Base-by-base conservation (phyloP, 1,140 invertebrate species). In the Drosophila pseudoobscura region DNA sequence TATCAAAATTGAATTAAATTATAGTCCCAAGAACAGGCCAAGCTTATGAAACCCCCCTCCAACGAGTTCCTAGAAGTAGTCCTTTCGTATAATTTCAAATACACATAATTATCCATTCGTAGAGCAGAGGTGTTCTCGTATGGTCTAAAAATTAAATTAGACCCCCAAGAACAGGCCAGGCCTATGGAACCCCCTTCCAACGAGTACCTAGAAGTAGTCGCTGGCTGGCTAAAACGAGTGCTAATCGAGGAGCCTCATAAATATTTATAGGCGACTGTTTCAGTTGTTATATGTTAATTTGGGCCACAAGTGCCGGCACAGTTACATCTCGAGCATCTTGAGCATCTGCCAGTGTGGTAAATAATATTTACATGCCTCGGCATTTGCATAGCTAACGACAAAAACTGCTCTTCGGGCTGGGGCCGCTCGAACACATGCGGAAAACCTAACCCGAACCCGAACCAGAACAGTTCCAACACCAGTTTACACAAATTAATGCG, bases 301-400 rank as follows among this genome's bases (percentile, higher is more conserved):
- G 59, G 75, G 59, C 26, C 29, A 54, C 78, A 80, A 76, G 78
- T 76, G 65, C 47, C 60, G 72, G 72, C 65, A 76, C 72, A 88
- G 78, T 88, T 82, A 71, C 66, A 78, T 82, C 75, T 87, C 70
- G 70, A 87, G 83, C 83, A 88, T 82, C 82, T 87, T 74, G 70
- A 87, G 83, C 83, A 87, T 88, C 82, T 87, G 82, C 60, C 70
- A 69, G 66, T 87, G 82, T 74, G 82, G 82, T 87, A 87, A 87
- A 82, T 87, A 78, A 68, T 87, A 87, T 88, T 87, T 87, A 85
- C 80, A 85, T 87, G 78, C 53, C 74, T 70, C 59, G 49, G 53
- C 74, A 87, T 87, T 87, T 87, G 82, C 82, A 87, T 87, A 87
- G 62, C 83, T 88, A 87, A 87, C 82, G 78, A 87, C 82, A 87